phyloP scores from a whole-genome alignment of 2,888 invertebrate species.

The Neria commutata region DNA sequence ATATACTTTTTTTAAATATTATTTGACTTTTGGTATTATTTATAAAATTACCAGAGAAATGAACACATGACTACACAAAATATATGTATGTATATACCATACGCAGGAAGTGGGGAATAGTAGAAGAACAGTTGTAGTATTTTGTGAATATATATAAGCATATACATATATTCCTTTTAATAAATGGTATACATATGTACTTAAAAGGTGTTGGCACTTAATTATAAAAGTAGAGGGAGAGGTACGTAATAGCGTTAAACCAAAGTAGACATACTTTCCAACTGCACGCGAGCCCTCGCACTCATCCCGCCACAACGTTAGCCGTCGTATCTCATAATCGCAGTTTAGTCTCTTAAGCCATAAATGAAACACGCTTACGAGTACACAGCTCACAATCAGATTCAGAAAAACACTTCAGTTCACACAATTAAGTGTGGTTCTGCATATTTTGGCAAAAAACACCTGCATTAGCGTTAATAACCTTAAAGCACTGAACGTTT shows the following conservation, averaged over 20 bases:
- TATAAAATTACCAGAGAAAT: not conserved
- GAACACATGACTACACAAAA: conserved; percentile 3
- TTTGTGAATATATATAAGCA: not conserved
- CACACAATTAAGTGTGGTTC: not conserved
- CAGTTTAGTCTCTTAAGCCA: not conserved
- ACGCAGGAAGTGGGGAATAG: not conserved
- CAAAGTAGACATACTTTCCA: conserved; percentile 45
- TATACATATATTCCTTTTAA: not conserved
- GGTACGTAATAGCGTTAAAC: too few species aligned
- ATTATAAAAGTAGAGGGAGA: too few species aligned
- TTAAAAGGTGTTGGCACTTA: too few species aligned
- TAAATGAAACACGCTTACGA: not conserved
- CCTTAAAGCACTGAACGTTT: too few species aligned
- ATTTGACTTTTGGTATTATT: conserved; percentile 1
- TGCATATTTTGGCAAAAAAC: not conserved
- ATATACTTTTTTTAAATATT: conserved; percentile 29
- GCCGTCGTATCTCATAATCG: not conserved
- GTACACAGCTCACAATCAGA: too few species aligned
- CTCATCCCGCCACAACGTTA: not conserved
- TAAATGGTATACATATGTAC: too few species aligned
- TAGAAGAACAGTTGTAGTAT: conserved; percentile 2
- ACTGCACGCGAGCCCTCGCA: conserved; percentile 50
- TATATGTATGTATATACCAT: conserved; percentile 2
- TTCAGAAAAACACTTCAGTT: not conserved
- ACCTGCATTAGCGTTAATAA: too few species aligned